Conservation (phyloP, 2,888 invertebrate genomes). For the Hemistola chrysoprasaria region DNA sequence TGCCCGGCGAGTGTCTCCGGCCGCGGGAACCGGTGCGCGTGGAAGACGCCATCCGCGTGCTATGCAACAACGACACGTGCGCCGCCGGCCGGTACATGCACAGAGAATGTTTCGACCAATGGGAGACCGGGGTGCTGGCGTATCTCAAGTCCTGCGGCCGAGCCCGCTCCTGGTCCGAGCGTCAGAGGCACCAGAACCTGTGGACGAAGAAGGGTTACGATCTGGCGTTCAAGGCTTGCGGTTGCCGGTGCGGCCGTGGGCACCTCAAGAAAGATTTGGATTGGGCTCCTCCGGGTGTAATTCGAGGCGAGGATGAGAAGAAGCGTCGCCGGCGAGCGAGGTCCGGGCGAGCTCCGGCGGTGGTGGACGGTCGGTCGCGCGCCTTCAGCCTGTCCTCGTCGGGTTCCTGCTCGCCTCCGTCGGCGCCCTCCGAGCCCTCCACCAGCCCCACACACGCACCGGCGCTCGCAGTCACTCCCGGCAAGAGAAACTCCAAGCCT, state of each 20-base stretch:
- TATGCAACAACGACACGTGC: constrained; percentile 97
- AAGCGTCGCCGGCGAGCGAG: constrained; percentile 68
- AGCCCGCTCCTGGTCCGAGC: constrained; percentile 96
- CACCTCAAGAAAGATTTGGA: constrained; percentile 97
- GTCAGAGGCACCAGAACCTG: constrained; percentile 95
- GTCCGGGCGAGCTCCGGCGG: constrained; percentile 60
- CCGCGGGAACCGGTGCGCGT: constrained; percentile 84
- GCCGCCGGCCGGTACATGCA: constrained; percentile 96
- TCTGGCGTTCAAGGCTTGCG: constrained; percentile 96
- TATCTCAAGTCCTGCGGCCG: constrained; percentile 95
- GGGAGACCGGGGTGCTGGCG: constrained; percentile 94
- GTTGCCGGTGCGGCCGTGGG: constrained; percentile 95
- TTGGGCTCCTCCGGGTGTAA: constrained; percentile 90
- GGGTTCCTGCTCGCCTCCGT: constrained; percentile 91
- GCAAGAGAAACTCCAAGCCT: constrained; percentile 88
- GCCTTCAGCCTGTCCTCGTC: constrained; percentile 90
- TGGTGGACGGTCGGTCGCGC: constrained; percentile 82
- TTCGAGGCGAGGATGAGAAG: constrained; percentile 73
- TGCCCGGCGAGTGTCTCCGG: constrained; percentile 92
- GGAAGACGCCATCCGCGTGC: constrained; percentile 92
- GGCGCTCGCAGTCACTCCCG: constrained; percentile 71
- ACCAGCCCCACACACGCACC: constrained; percentile 86
- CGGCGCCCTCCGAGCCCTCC: constrained; percentile 89
- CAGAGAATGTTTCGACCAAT: constrained; percentile 96
- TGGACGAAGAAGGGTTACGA: constrained; percentile 99